These are phyloP conservation scores for Mermis nigrescens DNA, from an alignment of 2,888 invertebrate genomes.

Conservation along the genomic window DNA sequence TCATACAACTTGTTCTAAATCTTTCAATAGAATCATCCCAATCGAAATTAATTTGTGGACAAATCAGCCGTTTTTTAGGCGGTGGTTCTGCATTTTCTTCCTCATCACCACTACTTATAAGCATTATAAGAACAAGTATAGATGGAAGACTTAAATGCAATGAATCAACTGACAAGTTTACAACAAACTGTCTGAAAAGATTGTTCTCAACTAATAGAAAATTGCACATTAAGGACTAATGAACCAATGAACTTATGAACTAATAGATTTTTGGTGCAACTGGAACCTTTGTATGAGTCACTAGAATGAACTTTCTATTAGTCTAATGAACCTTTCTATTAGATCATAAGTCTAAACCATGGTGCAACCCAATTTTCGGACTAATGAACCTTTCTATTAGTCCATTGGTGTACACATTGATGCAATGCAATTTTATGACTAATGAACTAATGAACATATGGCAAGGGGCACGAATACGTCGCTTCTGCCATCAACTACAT, in stretches of 20 bases:
- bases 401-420: too few relatives aligned
- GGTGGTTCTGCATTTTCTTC: background rate
- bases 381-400: too few relatives aligned
- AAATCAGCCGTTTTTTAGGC: background rate
- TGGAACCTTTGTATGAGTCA: background rate
- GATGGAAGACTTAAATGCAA: too few relatives aligned
- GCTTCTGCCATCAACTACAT: too few relatives aligned
- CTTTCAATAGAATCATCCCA: background rate
- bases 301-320: too few relatives aligned
- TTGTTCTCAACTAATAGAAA: background rate
- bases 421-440: too few relatives aligned
- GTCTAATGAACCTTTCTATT: too few relatives aligned
- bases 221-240: background rate
- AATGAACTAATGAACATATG: too few relatives aligned
- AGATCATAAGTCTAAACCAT: too few relatives aligned
- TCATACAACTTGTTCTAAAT: background rate
- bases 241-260: background rate
- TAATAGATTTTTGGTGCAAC: background rate
- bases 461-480: too few relatives aligned
- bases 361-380: too few relatives aligned
- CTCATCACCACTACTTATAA: background rate
- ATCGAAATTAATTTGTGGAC: background rate
- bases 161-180: background rate
- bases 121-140: background rate
- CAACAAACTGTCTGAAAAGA: background rate